Conservation (phyloP, 2,113 vertebrate species). For the Electrona antarctica region DNA sequence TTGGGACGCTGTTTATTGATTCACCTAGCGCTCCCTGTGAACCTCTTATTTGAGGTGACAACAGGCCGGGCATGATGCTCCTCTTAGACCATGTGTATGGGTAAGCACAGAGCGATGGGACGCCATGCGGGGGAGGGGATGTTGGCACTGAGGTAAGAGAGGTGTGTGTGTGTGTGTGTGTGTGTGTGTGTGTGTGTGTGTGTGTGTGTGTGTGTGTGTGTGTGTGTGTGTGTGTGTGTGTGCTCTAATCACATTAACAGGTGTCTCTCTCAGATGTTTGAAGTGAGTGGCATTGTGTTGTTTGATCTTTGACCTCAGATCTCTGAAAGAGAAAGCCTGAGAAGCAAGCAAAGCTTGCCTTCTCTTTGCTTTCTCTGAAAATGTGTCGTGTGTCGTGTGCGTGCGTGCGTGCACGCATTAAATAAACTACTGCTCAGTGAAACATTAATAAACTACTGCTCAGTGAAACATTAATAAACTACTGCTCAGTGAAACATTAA, state of each 20-base stretch:
- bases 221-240: neutral
- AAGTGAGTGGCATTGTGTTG: conserved; percentile 27
- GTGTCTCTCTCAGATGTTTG: conserved; percentile 64
- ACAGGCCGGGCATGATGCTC: conserved; percentile 63
- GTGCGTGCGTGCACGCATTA: conserved; percentile 8
- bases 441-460: too few relatives aligned
- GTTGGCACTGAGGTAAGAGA: neutral
- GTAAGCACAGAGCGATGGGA: conserved; percentile 65
- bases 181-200: conserved; percentile 13
- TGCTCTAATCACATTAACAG: conserved; percentile 52
- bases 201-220: conserved; percentile 9
- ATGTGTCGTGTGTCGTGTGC: neutral
- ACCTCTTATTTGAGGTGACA: conserved; percentile 73
- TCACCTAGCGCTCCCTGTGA: conserved; percentile 62
- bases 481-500: too few relatives aligned
- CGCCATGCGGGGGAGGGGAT: conserved; percentile 22
- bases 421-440: too few relatives aligned
- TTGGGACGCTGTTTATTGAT: conserved; percentile 57
- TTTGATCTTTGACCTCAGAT: too few relatives aligned
- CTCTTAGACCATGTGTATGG: conserved; percentile 58
- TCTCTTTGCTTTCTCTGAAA: too few relatives aligned
- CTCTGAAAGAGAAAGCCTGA: too few relatives aligned
- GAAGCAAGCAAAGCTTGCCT: too few relatives aligned
- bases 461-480: too few relatives aligned
- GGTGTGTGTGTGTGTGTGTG: too few relatives aligned